Conservation (phyloP, 2,888 invertebrate species). For the Proisotoma minuta region DNA sequence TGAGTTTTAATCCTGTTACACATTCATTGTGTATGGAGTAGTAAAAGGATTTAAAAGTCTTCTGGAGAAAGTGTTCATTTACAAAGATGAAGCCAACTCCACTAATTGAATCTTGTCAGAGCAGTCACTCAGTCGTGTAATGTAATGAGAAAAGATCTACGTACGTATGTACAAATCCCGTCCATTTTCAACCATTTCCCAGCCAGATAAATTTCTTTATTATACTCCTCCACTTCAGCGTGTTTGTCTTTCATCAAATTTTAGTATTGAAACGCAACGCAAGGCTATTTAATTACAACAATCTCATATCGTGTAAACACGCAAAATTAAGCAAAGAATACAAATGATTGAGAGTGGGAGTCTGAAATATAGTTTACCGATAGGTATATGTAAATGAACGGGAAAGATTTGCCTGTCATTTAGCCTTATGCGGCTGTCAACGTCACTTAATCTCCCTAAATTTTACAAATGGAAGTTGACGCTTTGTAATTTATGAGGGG, state of each 20-base stretch:
- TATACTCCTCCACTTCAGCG: too few species aligned
- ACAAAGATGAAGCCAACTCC: slow-evolving; percentile 1
- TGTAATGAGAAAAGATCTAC: slow-evolving; percentile 1
- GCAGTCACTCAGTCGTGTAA: neutral
- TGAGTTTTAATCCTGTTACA: neutral
- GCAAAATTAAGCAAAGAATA: neutral
- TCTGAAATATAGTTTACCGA: too few species aligned
- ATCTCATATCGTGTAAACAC: neutral
- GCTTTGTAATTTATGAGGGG: neutral
- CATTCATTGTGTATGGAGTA: neutral
- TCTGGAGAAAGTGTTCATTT: neutral
- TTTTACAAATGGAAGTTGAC: neutral
- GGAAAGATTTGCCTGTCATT: too few species aligned
- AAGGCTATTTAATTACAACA: neutral
- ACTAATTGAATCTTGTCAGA: slow-evolving; percentile 3
- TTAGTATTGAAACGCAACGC: neutral
- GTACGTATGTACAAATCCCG: too few species aligned
- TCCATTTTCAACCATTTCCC: too few species aligned
- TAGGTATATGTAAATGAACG: too few species aligned
- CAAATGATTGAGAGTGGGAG: neutral
- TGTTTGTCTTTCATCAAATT: neutral
- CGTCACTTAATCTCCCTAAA: too few species aligned
- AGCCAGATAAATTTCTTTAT: too few species aligned
- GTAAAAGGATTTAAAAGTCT: too few species aligned
- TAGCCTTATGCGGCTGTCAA: too few species aligned